Percentiles rank a stretch among this genome's conserved stretches.
phyloP scores from a whole-genome alignment of 2,113 vertebrate species.

The Daphoenositta chrysoptera region DNA sequence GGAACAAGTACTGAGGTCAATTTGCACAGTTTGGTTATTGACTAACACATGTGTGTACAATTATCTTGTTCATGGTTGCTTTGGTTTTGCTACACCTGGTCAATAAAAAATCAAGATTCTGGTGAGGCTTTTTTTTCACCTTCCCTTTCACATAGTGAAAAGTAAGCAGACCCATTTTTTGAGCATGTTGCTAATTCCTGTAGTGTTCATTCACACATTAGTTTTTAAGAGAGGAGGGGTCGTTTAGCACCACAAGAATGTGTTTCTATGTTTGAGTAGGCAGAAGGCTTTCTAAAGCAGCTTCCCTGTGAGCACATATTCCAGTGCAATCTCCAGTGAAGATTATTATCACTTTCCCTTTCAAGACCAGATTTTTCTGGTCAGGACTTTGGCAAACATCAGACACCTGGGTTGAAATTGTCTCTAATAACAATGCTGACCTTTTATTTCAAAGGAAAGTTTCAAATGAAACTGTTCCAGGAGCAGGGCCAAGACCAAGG shows the following conservation, averaged over 20 bases:
- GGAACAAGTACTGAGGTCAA: background rate
- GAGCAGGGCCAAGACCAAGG: background rate
- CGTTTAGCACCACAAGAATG: background rate
- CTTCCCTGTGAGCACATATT: background rate
- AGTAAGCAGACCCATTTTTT: background rate
- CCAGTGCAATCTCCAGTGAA: background rate
- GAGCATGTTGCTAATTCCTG: background rate
- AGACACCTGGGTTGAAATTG: background rate
- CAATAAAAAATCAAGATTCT: constrained; percentile 10
- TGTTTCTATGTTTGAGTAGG: background rate
- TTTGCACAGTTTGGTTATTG: background rate
- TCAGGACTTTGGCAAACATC: background rate
- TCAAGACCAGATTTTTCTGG: background rate
- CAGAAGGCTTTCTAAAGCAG: background rate
- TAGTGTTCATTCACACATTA: background rate
- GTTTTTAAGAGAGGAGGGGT: background rate
- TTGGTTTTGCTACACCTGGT: constrained; percentile 6
- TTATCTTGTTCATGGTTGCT: background rate
- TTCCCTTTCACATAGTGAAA: background rate
- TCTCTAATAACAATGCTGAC: background rate
- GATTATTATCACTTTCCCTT: background rate
- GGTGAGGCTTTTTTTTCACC: background rate
- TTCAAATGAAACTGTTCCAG: background rate
- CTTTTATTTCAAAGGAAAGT: background rate
- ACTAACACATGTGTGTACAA: background rate